Conservation (phyloP, 2,888 invertebrate genomes). For the Microplitis manilae region DNA sequence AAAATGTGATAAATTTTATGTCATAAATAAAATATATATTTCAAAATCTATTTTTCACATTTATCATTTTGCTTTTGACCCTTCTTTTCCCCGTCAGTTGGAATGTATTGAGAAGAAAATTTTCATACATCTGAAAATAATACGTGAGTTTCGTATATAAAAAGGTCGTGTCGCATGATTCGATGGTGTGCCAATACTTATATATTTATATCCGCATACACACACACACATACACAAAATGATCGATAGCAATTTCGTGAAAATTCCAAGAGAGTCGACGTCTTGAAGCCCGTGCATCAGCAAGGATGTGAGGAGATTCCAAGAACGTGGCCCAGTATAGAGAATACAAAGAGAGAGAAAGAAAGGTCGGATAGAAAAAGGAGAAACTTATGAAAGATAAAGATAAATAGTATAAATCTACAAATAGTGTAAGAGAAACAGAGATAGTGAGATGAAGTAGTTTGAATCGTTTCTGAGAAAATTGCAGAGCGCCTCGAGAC, state of each 20-base stretch:
- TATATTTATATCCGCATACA: conserved; percentile 20
- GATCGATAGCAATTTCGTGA: conserved; percentile 49
- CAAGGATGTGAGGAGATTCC: conserved; percentile 42
- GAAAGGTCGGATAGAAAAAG: conserved; percentile 31
- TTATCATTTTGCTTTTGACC: not conserved
- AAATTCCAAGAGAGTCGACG: conserved; percentile 43
- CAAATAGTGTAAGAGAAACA: conserved; percentile 1
- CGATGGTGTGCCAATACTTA: conserved; percentile 9
- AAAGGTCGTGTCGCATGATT: conserved; percentile 16
- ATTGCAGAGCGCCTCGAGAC: conserved; percentile 50
- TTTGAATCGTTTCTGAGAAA: conserved; percentile 49
- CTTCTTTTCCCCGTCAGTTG: not conserved
- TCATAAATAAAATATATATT: not conserved
- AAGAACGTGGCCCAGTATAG: conserved; percentile 40
- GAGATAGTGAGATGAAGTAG: conserved; percentile 26
- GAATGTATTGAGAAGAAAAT: conserved; percentile 1
- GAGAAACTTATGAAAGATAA: not conserved
- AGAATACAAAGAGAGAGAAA: conserved; percentile 31
- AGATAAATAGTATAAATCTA: not conserved
- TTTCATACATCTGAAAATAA: conserved; percentile 6
- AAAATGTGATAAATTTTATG: not conserved
- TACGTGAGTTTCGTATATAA: conserved; percentile 24
- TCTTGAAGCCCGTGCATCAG: conserved; percentile 30
- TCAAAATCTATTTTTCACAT: not conserved
- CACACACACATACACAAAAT: conserved; percentile 34